Conservation (phyloP, 2,113 vertebrate genomes). For the Brachionichthys hirsutus region DNA sequence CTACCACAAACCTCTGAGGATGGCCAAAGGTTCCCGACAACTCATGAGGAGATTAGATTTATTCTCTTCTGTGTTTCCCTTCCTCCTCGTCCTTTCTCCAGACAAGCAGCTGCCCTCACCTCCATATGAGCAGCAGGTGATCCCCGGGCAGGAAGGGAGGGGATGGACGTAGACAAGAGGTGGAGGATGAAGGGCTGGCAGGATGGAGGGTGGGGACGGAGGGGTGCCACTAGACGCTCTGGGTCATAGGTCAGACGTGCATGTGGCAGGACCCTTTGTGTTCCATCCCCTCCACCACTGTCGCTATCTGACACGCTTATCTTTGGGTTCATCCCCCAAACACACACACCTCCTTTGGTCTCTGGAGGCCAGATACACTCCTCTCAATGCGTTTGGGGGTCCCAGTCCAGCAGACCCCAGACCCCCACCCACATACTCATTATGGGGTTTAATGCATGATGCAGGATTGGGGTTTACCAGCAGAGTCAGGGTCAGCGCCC, state of each 20-base stretch:
- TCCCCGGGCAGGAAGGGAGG: slow-evolving; percentile 65
- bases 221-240: slow-evolving; percentile 67
- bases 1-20: too few relatives aligned
- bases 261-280: slow-evolving; percentile 58
- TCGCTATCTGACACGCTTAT: slow-evolving; percentile 25
- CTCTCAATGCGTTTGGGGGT: slow-evolving; percentile 28
- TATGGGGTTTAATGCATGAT: slow-evolving; percentile 43
- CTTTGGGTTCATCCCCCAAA: background rate
- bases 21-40: too few relatives aligned
- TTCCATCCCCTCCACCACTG: slow-evolving; percentile 12
- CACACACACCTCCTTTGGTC: slow-evolving; percentile 4
- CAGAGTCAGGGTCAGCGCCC: slow-evolving; percentile 57
- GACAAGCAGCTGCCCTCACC: slow-evolving; percentile 68
- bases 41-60: too few relatives aligned
- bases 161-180: slow-evolving; percentile 39
- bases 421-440: slow-evolving; percentile 33
- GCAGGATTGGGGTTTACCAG: slow-evolving; percentile 29
- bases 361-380: slow-evolving; percentile 22
- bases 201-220: slow-evolving; percentile 51
- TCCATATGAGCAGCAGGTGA: slow-evolving; percentile 38
- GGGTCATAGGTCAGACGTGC: slow-evolving; percentile 64
- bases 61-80: too few relatives aligned
- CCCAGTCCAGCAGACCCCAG: slow-evolving; percentile 17
- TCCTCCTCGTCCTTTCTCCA: slow-evolving; percentile 32
- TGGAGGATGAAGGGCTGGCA: slow-evolving; percentile 31